A percentile compares a stretch with the other conserved stretches of the same genome.
These are phyloP conservation scores for Carcharodon carcharias DNA, from an alignment of 2,797 vertebrate genomes.

Conservation along the genomic window DNA sequence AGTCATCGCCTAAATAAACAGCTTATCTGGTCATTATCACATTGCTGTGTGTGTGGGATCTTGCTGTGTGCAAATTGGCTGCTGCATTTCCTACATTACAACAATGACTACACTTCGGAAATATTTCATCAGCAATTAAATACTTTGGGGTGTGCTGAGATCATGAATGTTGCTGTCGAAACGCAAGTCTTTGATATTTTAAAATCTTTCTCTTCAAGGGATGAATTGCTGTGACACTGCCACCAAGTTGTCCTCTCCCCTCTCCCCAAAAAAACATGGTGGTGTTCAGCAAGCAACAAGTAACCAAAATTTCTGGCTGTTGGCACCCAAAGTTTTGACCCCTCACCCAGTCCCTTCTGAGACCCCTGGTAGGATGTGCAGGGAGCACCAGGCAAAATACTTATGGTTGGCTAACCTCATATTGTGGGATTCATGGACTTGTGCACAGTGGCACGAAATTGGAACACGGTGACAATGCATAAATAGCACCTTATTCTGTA, in stretches of 20 bases:
- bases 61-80: not conserved
- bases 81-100: not conserved
- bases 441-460: not conserved
- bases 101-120: not conserved
- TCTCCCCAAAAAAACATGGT: not conserved
- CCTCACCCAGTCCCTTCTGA: not conserved
- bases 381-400: not conserved
- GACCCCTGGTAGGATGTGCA: not conserved
- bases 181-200: not conserved
- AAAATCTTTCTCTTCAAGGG: not conserved
- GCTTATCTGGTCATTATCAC: not conserved
- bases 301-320: not conserved
- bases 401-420: not conserved
- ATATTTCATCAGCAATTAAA: not conserved
- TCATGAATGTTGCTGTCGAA: not conserved
- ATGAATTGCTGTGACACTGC: not conserved
- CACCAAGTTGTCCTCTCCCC: not conserved
- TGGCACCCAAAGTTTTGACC: not conserved
- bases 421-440: not conserved
- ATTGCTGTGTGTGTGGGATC: not conserved
- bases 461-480: not conserved
- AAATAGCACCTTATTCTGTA: not conserved
- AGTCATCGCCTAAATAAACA: not conserved
- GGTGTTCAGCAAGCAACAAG: not conserved
- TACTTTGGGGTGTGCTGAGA: not conserved